Conservation (phyloP, 1,140 invertebrate genomes). For the Drosophila ficusphila region DNA sequence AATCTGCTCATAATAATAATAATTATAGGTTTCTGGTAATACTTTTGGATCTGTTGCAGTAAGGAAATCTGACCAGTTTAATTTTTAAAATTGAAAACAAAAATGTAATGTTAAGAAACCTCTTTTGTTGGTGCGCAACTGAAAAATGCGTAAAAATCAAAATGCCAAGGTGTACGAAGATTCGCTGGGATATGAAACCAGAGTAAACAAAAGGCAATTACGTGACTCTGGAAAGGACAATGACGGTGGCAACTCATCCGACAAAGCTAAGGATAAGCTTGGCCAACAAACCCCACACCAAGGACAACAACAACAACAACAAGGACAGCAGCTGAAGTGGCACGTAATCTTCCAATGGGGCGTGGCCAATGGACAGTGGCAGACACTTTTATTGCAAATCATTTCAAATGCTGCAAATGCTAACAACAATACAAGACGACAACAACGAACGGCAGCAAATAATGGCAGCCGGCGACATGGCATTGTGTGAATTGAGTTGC, state of each 20-base stretch:
- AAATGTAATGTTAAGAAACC: too few species aligned
- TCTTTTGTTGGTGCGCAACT: background rate
- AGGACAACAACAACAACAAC: constrained; percentile 21
- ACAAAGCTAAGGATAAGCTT: constrained; percentile 46
- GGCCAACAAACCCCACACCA: constrained; percentile 35
- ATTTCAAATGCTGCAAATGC: constrained; percentile 81
- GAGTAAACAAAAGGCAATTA: constrained; percentile 76
- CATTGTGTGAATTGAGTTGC: constrained; percentile 43
- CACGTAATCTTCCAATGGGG: constrained; percentile 78
- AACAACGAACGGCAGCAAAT: constrained; percentile 39
- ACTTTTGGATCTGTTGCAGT: too few species aligned
- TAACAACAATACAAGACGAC: constrained; percentile 54
- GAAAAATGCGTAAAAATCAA: constrained; percentile 20
- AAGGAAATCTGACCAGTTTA: too few species aligned
- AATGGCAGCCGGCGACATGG: constrained; percentile 57
- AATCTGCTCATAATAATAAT: too few species aligned
- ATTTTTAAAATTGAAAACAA: too few species aligned
- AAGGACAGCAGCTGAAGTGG: constrained; percentile 41
- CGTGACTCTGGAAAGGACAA: constrained; percentile 69
- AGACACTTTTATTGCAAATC: constrained; percentile 82
- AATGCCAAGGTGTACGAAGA: constrained; percentile 21
- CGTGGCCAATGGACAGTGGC: constrained; percentile 70
- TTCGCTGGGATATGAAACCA: constrained; percentile 32
- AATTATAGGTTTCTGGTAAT: too few species aligned
- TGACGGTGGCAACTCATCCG: constrained; percentile 40